Base-by-base conservation (phyloP, 2,113 vertebrate genomes). In the Phasianus colchicus region DNA sequence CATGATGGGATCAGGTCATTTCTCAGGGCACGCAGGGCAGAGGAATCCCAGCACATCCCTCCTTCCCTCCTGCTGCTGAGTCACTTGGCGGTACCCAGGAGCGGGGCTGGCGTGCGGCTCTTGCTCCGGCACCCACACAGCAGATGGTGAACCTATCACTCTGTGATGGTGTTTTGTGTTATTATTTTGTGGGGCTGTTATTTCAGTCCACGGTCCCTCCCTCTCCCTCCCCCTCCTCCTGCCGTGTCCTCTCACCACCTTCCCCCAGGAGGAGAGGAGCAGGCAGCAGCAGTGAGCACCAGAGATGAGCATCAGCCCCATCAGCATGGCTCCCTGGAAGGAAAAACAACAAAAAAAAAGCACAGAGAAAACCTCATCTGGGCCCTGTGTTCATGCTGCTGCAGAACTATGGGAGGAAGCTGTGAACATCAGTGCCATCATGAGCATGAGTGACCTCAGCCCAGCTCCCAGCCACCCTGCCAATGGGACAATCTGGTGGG, bases 91-190 rank as follows among this genome's bases (percentile, higher is more conserved):
- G 67, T 18, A 15, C 60, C 66, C 18, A 4, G 55, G 82, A 76
- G 4, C 3, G 0, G 74, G 77, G 88, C 52, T 77, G 87, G 42
- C 34, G 42, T 71, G 61, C 47, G 16, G 93, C 90, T 55, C 34
- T 76, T 77, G 50, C 88, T 95, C 84, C 1, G 3, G 91, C 72
- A 29, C 96, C 96, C 90, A 94, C 97, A 7, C 9, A 14, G 50
- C 97, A 97, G 97, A 97, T 96, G 96, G 96, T 29, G 74, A 92
- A 83, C 93, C 96, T 94, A 95, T 90, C 32, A 45, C 93, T 70
- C 95, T 83, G 20, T 54, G 88, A 92, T 29, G 38, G 61, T 4
- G 24, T 29, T 38, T 38, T 88, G 87, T 88, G 88, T 66, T 15
- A 19, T 45, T 82, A 74, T 18, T 57, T 52, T 45, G 57, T 63